Evolutionary conservation across 2,888 invertebrate species (phyloP).

Genomic region (Lithophane socia): DNA sequence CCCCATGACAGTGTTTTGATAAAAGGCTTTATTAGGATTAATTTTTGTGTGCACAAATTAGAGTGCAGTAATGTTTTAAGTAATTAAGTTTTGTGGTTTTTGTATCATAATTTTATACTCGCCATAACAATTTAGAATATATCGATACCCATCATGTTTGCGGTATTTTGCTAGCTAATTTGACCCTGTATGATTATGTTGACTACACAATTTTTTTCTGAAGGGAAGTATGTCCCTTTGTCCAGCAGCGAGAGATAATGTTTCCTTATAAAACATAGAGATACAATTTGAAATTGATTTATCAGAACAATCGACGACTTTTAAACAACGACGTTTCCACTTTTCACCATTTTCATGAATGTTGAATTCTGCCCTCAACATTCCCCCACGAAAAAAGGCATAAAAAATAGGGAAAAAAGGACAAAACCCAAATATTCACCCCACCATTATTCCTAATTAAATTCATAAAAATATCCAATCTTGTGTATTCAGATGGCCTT

Average conservation of each 20-base stretch:
- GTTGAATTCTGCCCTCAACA: background rate
- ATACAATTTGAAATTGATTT: background rate
- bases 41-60: slow-evolving; percentile 68
- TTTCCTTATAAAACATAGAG: background rate
- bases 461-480: slow-evolving; percentile 55
- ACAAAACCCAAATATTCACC: slow-evolving; percentile 40
- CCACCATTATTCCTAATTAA: slow-evolving; percentile 45
- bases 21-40: slow-evolving; percentile 76
- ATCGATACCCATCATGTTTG: too few relatives aligned
- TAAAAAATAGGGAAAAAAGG: slow-evolving; percentile 11
- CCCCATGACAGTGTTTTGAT: slow-evolving; percentile 74
- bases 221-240: background rate
- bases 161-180: too few relatives aligned
- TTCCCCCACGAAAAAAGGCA: slow-evolving; percentile 19
- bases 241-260: background rate
- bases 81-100: slow-evolving; percentile 20
- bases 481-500: slow-evolving; percentile 60
- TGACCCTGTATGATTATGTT: background rate
- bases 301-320: background rate
- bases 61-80: slow-evolving; percentile 24
- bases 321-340: background rate
- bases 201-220: background rate
- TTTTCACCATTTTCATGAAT: slow-evolving; percentile 10
- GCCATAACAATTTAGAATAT: too few relatives aligned
- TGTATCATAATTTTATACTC: background rate